These are phyloP conservation scores for Fulica atra DNA, from an alignment of 2,113 vertebrate species.

Conservation along the genomic window DNA sequence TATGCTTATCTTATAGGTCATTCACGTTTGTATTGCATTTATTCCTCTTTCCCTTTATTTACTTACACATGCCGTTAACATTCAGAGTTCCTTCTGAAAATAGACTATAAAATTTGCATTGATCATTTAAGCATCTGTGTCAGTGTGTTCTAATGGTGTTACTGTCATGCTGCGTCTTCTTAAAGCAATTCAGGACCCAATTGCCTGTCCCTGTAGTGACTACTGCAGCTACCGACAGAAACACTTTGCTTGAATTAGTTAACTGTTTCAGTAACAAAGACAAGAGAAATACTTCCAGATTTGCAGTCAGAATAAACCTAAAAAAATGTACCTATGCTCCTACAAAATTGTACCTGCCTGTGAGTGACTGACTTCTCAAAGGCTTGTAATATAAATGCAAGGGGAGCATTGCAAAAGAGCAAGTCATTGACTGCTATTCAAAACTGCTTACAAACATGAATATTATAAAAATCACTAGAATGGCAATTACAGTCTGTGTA, in stretches of 20 bases:
- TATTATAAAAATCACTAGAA: conserved; percentile 5
- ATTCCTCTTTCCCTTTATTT: not conserved
- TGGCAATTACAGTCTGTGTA: conserved; percentile 9
- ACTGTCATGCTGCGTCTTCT: not conserved
- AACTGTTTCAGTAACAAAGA: not conserved
- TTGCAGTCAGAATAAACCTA: not conserved
- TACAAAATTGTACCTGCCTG: not conserved
- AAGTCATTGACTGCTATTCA: not conserved
- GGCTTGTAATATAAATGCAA: not conserved
- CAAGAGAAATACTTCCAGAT: not conserved
- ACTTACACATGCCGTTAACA: not conserved
- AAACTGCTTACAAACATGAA: conserved; percentile 16
- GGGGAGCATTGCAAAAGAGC: not conserved
- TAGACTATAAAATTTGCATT: not conserved
- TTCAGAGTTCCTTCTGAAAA: not conserved
- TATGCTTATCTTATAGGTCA: not conserved
- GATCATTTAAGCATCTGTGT: not conserved
- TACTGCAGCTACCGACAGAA: not conserved
- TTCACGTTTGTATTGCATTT: not conserved
- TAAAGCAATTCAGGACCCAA: not conserved
- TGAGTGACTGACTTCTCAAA: not conserved
- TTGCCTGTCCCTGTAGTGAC: not conserved
- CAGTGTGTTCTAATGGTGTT: not conserved
- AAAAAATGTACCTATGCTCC: not conserved
- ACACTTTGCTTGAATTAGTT: not conserved